Conservation (phyloP, 2,113 vertebrate species). For the Hiodon tergisus region DNA sequence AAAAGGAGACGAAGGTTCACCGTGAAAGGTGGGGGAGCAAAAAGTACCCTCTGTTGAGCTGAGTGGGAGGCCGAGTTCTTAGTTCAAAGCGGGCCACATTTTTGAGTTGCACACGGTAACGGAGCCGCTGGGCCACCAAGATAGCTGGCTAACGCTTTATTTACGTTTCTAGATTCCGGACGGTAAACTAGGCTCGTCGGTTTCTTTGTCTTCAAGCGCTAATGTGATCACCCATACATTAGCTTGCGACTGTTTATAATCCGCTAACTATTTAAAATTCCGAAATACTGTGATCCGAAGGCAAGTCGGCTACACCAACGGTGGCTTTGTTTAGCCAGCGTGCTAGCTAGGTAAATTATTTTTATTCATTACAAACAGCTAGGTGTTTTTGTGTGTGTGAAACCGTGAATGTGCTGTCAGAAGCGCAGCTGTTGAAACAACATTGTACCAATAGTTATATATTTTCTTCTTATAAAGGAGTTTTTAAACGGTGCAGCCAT, state of each 20-base stretch:
- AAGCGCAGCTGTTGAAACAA: neutral
- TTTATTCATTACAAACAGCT: neutral
- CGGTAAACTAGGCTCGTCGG: neutral
- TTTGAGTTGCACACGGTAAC: neutral
- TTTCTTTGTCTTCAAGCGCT: neutral
- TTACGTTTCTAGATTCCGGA: too few relatives aligned
- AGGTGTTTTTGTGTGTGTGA: too few relatives aligned
- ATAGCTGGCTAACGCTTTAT: neutral
- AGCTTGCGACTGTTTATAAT: neutral
- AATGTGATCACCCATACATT: neutral
- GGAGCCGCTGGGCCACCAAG: neutral
- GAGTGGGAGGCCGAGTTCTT: neutral
- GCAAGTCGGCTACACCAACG: neutral
- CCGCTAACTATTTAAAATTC: neutral
- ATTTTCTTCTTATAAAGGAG: too few relatives aligned
- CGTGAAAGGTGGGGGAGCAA: neutral
- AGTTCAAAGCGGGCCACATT: neutral
- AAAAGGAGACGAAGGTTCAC: neutral
- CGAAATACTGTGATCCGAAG: neutral
- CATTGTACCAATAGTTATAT: too few relatives aligned
- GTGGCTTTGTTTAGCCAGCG: neutral
- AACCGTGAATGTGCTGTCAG: neutral
- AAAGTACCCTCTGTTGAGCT: neutral
- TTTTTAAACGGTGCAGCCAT: slow-evolving; percentile 50
- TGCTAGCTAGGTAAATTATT: neutral